These are phyloP conservation scores for Zaprionus camerounensis DNA, from an alignment of 1,140 invertebrate genomes.

Conservation along the genomic window DNA sequence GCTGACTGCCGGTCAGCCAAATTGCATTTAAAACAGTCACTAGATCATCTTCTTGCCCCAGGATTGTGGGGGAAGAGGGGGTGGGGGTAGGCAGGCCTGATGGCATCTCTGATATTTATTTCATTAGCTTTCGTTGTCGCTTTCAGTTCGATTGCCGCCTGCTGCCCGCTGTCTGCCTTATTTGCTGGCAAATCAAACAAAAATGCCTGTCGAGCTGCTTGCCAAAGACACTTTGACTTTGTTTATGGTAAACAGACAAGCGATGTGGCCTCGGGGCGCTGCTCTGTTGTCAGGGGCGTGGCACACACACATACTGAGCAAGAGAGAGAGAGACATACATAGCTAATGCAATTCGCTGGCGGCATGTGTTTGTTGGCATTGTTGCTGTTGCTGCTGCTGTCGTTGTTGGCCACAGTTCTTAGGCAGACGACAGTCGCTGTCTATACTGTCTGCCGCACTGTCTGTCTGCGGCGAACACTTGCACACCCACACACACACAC, in stretches of 20 bases:
- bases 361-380: conserved; percentile 35
- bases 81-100: not conserved
- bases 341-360: conserved; percentile 72
- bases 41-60: not conserved
- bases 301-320: not conserved
- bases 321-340: not conserved
- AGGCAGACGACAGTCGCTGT: conserved; percentile 65
- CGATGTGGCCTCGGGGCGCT: conserved; percentile 61
- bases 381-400: conserved; percentile 34
- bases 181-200: conserved; percentile 67
- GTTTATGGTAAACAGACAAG: conserved; percentile 75
- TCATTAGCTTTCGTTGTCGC: conserved; percentile 42
- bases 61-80: too few species aligned
- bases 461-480: conserved; percentile 51
- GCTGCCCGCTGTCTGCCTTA: conserved; percentile 5
- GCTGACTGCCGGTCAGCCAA: conserved; percentile 38
- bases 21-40: conserved; percentile 50
- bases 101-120: conserved; percentile 53
- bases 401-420: conserved; percentile 64
- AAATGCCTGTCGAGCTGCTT: conserved; percentile 58
- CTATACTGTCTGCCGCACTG: conserved; percentile 27
- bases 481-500: conserved; percentile 21
- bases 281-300: conserved; percentile 13
- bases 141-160: not conserved
- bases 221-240: conserved; percentile 77